Evolutionary conservation across 2,113 vertebrate genomes (phyloP).

Genomic region (Pollachius pollachius): DNA sequence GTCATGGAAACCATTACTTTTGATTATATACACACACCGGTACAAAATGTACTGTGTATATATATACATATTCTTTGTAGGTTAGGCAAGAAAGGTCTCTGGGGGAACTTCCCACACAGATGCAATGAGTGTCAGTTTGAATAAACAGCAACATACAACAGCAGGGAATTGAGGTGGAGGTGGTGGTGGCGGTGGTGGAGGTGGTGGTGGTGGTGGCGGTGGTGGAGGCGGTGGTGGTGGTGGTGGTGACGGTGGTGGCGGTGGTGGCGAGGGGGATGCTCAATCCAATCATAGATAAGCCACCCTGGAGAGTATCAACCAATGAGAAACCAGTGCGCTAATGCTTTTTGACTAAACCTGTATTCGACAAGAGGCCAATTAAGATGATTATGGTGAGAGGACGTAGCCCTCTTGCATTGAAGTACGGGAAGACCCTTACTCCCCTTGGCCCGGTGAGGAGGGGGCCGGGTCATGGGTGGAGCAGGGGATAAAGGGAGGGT

Average conservation of each 20-base stretch:
- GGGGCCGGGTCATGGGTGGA: slow-evolving; percentile 11
- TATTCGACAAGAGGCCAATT: neutral
- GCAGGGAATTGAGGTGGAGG: neutral
- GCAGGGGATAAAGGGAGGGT: neutral
- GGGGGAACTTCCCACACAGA: slow-evolving; percentile 33
- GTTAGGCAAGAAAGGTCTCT: slow-evolving; percentile 32
- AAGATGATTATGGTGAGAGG: neutral
- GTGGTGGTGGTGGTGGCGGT: neutral
- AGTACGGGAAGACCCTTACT: neutral
- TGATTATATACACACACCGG: slow-evolving; percentile 37
- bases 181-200: neutral
- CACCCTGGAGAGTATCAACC: neutral
- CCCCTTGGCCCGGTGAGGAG: neutral
- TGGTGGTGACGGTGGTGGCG: neutral
- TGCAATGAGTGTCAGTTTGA: slow-evolving; percentile 37
- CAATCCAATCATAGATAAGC: neutral
- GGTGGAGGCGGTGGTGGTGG: neutral
- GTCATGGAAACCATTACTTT: slow-evolving; percentile 41
- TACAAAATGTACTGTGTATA: slow-evolving; percentile 13
- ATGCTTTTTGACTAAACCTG: neutral
- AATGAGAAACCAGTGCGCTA: neutral
- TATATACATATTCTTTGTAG: too few relatives aligned
- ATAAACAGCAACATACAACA: slow-evolving; percentile 13
- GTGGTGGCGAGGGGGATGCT: neutral
- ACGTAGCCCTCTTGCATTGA: neutral